phyloP scores from a whole-genome alignment of 2,797 vertebrate species.

The Bufotes viridis region DNA sequence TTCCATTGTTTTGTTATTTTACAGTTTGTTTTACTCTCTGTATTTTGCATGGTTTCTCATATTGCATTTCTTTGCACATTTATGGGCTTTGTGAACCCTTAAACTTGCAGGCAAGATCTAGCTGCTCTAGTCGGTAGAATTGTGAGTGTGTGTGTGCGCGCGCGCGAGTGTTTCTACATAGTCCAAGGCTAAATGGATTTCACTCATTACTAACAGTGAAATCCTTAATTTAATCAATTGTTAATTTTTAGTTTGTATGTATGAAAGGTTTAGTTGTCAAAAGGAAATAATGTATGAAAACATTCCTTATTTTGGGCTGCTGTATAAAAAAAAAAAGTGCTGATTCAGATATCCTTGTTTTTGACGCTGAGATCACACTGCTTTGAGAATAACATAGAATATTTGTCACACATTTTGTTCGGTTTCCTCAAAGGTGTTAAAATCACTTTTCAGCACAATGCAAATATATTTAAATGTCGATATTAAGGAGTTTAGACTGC shows the following conservation, averaged over 20 bases:
- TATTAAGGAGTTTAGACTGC: conserved; percentile 85
- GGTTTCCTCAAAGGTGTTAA: conserved; percentile 69
- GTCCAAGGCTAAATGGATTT: conserved; percentile 91
- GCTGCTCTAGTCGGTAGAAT: conserved; percentile 95
- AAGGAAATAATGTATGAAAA: conserved; percentile 85
- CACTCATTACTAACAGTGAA: conserved; percentile 88
- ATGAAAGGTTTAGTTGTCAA: conserved; percentile 84
- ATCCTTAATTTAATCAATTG: conserved; percentile 91
- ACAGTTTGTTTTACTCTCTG: conserved; percentile 50
- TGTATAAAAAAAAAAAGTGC: conserved; percentile 86
- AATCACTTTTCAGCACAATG: conserved; percentile 81
- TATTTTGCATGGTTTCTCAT: conserved; percentile 97
- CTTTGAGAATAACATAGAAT: conserved; percentile 73
- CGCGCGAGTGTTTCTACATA: conserved; percentile 82
- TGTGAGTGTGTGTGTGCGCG: conserved; percentile 75
- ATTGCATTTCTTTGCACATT: conserved; percentile 99
- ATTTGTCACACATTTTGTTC: conserved; percentile 71
- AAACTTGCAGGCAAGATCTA: conserved; percentile 94
- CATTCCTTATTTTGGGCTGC: conserved; percentile 98
- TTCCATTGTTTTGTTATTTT: conserved; percentile 81
- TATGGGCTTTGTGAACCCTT: conserved; percentile 86
- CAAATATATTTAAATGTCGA: conserved; percentile 88
- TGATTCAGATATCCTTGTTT: conserved; percentile 72
- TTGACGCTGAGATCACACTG: conserved; percentile 83
- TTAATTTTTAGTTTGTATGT: conserved; percentile 93